A percentile compares a stretch with the other conserved stretches of the same genome.
Evolutionary conservation across 2,888 invertebrate species (phyloP).

Genomic region (Drosophila bunnanda): DNA sequence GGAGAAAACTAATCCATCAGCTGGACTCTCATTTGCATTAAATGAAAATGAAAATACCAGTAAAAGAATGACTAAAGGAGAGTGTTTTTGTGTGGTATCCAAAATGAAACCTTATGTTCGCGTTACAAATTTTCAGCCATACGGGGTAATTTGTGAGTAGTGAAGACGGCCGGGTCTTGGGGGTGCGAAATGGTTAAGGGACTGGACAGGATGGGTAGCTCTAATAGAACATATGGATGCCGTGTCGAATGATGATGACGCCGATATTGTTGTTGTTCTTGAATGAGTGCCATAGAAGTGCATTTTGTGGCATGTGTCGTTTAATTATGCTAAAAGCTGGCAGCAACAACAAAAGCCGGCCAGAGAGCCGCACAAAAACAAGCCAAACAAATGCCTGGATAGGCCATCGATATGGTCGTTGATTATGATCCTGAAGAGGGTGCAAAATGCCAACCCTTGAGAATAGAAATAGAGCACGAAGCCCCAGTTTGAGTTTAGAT

Average conservation of each 20-base stretch:
- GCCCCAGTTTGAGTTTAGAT: constrained; percentile 41
- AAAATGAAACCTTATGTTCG: constrained; percentile 79
- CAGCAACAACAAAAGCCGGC: constrained; percentile 60
- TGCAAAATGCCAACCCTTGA: constrained; percentile 62
- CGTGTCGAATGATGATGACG: constrained; percentile 74
- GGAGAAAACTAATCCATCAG: constrained; percentile 70
- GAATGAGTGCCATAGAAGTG: constrained; percentile 78
- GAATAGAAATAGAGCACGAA: constrained; percentile 48
- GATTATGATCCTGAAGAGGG: constrained; percentile 60
- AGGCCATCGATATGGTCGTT: constrained; percentile 67
- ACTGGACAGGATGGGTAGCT: constrained; percentile 20
- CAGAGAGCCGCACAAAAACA: constrained; percentile 49
- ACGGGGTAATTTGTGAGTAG: constrained; percentile 49
- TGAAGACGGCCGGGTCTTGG: constrained; percentile 16
- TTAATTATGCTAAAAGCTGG: constrained; percentile 84
- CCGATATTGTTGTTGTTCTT: constrained; percentile 12
- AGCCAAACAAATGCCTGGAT: constrained; percentile 60
- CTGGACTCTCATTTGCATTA: constrained; percentile 70
- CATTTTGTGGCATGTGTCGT: constrained; percentile 84
- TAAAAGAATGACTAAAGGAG: background rate
- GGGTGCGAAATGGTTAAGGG: constrained; percentile 21
- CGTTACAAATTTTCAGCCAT: constrained; percentile 65
- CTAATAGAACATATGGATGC: constrained; percentile 82
- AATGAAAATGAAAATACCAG: constrained; percentile 26
- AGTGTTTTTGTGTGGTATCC: constrained; percentile 11